phyloP scores from a whole-genome alignment of 2,888 invertebrate genomes.

The Cremastinae sp. region DNA sequence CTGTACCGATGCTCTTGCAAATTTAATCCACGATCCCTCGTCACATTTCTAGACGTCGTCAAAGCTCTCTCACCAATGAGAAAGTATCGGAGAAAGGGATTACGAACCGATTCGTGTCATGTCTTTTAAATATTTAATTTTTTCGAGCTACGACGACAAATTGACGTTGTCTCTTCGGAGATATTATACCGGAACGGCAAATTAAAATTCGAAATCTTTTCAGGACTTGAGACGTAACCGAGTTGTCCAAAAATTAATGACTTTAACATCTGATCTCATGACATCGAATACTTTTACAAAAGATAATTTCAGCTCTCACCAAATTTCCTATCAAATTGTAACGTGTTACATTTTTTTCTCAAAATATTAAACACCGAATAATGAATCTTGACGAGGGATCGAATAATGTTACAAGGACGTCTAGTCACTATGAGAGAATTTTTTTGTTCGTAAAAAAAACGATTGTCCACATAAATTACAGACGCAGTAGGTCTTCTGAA shows the following conservation, averaged over 20 bases:
- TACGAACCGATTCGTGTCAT: background rate
- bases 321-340: no score
- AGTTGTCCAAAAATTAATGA: no score
- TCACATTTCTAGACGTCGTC: slow-evolving; percentile 4
- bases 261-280: no score
- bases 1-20: slow-evolving; percentile 29
- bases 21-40: slow-evolving; percentile 35
- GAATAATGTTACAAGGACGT: slow-evolving; percentile 5
- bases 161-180: background rate
- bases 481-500: slow-evolving; percentile 63
- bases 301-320: no score
- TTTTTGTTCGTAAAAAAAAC: no score
- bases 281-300: no score
- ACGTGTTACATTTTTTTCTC: no score
- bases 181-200: background rate
- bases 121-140: background rate
- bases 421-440: background rate
- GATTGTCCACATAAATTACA: slow-evolving; percentile 49
- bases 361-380: no score
- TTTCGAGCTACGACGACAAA: background rate
- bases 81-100: slow-evolving; percentile 19
- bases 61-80: slow-evolving; percentile 22
- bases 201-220: background rate
- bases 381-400: slow-evolving; percentile 17
- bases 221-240: background rate